Evolutionary conservation across 2,113 vertebrate species (phyloP).

Genomic region (Catharus fuscescens): DNA sequence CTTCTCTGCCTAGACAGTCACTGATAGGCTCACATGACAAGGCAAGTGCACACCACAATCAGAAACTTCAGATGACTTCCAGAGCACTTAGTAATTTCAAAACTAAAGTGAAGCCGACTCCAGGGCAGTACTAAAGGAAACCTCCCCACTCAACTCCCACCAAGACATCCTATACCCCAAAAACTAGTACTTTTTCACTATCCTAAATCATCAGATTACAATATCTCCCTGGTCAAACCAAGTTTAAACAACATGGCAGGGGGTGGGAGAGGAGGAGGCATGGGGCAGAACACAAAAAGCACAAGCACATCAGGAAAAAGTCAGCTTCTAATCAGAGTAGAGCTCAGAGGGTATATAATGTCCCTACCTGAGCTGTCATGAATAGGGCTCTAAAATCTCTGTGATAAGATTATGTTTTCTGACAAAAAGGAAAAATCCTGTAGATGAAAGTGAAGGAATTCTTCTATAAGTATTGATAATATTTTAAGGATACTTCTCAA

Average conservation of each 20-base stretch:
- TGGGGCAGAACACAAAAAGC: background rate
- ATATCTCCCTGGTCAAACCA: background rate
- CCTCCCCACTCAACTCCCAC: background rate
- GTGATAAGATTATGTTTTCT: slow-evolving; percentile 31
- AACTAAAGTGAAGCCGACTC: background rate
- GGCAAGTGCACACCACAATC: background rate
- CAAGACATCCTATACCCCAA: background rate
- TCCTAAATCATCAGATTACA: background rate
- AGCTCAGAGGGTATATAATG: background rate
- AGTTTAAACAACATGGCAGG: background rate
- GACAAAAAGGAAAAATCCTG: background rate
- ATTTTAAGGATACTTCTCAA: background rate
- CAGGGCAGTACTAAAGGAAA: background rate
- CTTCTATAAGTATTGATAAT: background rate
- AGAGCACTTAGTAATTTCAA: background rate
- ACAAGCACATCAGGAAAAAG: background rate
- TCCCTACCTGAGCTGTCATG: background rate
- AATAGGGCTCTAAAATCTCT: background rate
- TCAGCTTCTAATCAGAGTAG: background rate
- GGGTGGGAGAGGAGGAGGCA: rapidly evolving
- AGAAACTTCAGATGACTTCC: background rate
- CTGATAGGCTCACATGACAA: background rate
- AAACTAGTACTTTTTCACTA: background rate
- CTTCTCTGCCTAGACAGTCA: background rate
- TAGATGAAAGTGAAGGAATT: slow-evolving; percentile 6